Evolutionary conservation across 1,140 invertebrate species (phyloP), one percentile per base, ranked within the genome.

Genomic region (Colletes gigas): DNA sequence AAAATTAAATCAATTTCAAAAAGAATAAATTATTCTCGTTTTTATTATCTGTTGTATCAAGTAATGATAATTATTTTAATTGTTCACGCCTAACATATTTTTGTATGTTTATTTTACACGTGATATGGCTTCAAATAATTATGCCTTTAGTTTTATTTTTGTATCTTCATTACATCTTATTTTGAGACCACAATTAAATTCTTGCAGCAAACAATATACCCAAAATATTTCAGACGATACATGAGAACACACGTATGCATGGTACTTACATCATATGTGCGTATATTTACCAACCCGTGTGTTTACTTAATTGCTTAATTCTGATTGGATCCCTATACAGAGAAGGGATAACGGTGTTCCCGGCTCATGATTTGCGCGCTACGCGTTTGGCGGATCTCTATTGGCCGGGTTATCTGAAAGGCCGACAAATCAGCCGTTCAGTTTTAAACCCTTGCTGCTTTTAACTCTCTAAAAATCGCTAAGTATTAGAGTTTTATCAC

Each of bases 231-330:
- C n/a, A 50, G 9, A 8, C 55, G 17, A 67, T 39, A 62, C 44
- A 12, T 9, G n/a, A 4, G 19, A 41, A 19, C 19, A 44, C 9
- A 52, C 9, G 50, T 39, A 15, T 30, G 12, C 54, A 54, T 4
- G 47, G n/a, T n/a, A n/a, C n/a, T n/a, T 39, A 41, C 74, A 21
- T 44, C 44, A 19, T 55, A 47, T 9, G 54, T 44, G 47, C 76
- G 39, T 44, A 71, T 55, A 39, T 66, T 30, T 47, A 17, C 8
- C 50, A 62, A 39, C 47, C 7, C 41, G 14, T 21, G 67, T 71
- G 75, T 60, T 44, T 82, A 84, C 84, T 84, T 87, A 87, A 87
- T 87, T 87, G 78, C 78, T 78, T 14, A 59, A 59, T 86, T 72
- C 71, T 81, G 84, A 87, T 87, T 87, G 86, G 82, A 12, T 57